A percentile compares a stretch with the other conserved stretches of the same genome.
Evolutionary conservation across 2,797 vertebrate species (phyloP).

Genomic region (Telmatherina bonti): DNA sequence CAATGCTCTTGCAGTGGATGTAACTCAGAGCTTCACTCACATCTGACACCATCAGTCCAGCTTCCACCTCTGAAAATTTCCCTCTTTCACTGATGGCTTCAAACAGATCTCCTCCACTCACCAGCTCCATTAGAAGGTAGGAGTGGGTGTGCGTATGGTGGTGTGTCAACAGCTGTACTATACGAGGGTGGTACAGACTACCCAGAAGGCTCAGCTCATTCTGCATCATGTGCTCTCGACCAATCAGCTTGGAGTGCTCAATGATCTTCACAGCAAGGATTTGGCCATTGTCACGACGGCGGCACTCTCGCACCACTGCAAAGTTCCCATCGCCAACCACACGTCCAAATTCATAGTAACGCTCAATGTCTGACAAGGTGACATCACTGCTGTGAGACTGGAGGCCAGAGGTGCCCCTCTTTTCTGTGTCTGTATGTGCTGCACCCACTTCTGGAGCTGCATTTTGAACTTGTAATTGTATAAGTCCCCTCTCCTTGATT

Average conservation of each 20-base stretch:
- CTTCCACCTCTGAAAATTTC: conserved; percentile 88
- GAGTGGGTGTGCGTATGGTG: conserved; percentile 90
- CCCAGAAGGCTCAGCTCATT: conserved; percentile 93
- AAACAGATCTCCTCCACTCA: conserved; percentile 94
- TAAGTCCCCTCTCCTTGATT: conserved; percentile 33
- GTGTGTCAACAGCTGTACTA: conserved; percentile 90
- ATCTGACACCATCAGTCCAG: conserved; percentile 91
- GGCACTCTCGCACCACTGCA: conserved; percentile 92
- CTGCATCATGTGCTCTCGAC: conserved; percentile 95
- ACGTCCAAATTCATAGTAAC: conserved; percentile 88
- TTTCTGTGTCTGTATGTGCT: conserved; percentile 17
- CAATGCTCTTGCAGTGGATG: conserved; percentile 92
- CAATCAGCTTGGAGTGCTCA: conserved; percentile 91
- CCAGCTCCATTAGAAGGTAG: conserved; percentile 94
- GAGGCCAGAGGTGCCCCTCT: conserved; percentile 41
- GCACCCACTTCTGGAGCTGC: conserved; percentile 35
- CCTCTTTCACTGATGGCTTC: conserved; percentile 92
- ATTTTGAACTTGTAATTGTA: conserved; percentile 33
- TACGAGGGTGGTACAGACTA: conserved; percentile 91
- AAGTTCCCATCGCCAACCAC: conserved; percentile 97
- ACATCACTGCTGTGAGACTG: conserved; percentile 73
- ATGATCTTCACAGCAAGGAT: conserved; percentile 93
- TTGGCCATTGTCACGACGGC: conserved; percentile 77
- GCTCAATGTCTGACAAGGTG: conserved; percentile 83
- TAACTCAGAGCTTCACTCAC: conserved; percentile 92